Base-by-base conservation (phyloP, 1,140 invertebrate species). In the Xylocopa sonorina region DNA sequence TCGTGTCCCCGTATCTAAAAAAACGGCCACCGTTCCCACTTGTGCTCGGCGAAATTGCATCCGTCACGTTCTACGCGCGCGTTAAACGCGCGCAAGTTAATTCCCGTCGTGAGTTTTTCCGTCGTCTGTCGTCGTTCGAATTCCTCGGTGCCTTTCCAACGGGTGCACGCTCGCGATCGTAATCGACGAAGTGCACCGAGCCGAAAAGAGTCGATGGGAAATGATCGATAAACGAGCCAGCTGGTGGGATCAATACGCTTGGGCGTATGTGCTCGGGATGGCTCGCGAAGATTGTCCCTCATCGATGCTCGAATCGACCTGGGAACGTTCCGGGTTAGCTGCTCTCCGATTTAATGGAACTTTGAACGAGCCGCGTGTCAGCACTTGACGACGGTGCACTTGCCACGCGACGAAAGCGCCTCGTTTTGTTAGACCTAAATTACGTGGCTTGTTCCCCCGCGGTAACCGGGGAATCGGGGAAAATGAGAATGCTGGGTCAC, bases 161-260 rank as follows among this genome's bases (percentile, higher is more conserved):
- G 41, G 32, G n/a, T 18, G 10, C 46, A 7, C 43, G 29, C 21
- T 29, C 64, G 53, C 43, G 48, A 29, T 43, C 74, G 51, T 57
- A 60, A 68, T 83, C 77, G 77, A 80, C 83, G 71, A 79, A 34
- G n/a, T n/a, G n/a, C 74, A 53, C 9, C 64, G 5, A 21, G 43
- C 16, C 50, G 14, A 57, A 79, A 63, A 69, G 58, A 4, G n/a
- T 29, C 12, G 60, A 21, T 7, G 41, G 53, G 69, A 80, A 84
- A 84, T 84, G 80, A 80, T 58, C 48, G 62, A 60, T 60, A 72
- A 68, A 64, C 69, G 62, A 58, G 53, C 53, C 38, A 58, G 57
- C n/a, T n/a, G n/a, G 43, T 55, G 62, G n/a, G 71, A 78, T 84
- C 78, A 77, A 76, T 80, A 71, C n/a, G 34, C n/a, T n/a, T n/a